Evolutionary conservation across 2,888 invertebrate genomes (phyloP).

Genomic region (Catotricha subobsoleta): DNA sequence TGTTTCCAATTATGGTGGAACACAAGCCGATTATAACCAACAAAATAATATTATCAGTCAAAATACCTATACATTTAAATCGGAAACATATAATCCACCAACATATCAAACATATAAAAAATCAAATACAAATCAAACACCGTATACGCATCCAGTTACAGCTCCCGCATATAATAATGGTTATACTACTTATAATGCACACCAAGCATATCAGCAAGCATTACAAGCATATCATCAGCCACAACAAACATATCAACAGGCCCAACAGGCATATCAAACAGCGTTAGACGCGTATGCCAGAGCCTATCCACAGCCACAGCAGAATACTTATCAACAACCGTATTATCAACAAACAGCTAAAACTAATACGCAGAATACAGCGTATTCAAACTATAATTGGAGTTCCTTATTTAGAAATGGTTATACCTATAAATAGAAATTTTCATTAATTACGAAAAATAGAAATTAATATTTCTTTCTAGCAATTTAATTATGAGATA

Average conservation of each 20-base stretch:
- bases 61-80: conserved; percentile 7
- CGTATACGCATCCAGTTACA: neutral
- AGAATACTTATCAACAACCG: conserved; percentile 7
- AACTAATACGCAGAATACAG: neutral
- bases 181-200: too few relatives aligned
- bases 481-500: too few relatives aligned
- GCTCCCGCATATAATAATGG: too few relatives aligned
- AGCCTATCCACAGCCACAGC: neutral
- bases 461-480: too few relatives aligned
- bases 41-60: conserved; percentile 15
- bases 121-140: neutral
- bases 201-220: conserved; percentile 1
- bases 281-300: neutral
- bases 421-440: too few relatives aligned
- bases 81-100: conserved; percentile 5
- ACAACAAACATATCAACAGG: neutral
- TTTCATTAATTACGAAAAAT: too few relatives aligned
- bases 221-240: neutral
- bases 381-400: conserved; percentile 5
- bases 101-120: neutral
- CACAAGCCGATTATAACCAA: conserved; percentile 31
- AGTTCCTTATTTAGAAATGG: conserved; percentile 1
- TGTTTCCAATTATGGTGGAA: conserved; percentile 12
- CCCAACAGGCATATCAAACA: conserved; percentile 1
- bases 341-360: conserved; percentile 21